phyloP scores from a whole-genome alignment of 2,888 invertebrate species.

The Drosophila eohydei region DNA sequence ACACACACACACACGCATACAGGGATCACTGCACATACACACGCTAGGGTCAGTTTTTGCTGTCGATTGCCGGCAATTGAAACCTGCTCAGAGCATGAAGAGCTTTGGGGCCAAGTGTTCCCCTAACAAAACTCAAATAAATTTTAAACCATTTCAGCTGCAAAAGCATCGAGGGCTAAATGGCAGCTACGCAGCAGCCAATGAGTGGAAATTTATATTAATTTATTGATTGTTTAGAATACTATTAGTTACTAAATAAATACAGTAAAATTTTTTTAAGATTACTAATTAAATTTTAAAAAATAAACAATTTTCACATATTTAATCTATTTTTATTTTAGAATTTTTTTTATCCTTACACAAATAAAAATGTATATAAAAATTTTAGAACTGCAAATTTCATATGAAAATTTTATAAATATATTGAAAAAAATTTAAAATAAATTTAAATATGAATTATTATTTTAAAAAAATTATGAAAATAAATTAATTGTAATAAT shows the following conservation, averaged over 20 bases:
- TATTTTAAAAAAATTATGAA: no score
- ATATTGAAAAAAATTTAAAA: no score
- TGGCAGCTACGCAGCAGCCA: neutral
- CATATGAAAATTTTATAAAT: no score
- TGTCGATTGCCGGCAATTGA: constrained; percentile 53
- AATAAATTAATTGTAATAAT: no score
- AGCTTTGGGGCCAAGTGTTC: constrained; percentile 24
- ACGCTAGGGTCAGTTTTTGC: constrained; percentile 39
- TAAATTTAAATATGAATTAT: no score
- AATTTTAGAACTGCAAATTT: no score
- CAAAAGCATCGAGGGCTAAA: neutral
- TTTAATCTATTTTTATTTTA: no score
- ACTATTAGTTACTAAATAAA: neutral
- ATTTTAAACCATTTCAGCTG: constrained; percentile 12
- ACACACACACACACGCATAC: constrained; percentile 6
- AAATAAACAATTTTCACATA: no score
- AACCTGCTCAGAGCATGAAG: constrained; percentile 16
- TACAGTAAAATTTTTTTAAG: neutral
- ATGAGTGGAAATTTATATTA: neutral
- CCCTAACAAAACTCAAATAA: constrained; percentile 15
- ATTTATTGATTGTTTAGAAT: neutral
- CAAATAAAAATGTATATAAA: no score
- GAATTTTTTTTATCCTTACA: no score
- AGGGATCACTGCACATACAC: constrained; percentile 9
- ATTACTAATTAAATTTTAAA: no score